phyloP scores from a whole-genome alignment of 2,113 vertebrate genomes.

The Amphiprion ocellaris region DNA sequence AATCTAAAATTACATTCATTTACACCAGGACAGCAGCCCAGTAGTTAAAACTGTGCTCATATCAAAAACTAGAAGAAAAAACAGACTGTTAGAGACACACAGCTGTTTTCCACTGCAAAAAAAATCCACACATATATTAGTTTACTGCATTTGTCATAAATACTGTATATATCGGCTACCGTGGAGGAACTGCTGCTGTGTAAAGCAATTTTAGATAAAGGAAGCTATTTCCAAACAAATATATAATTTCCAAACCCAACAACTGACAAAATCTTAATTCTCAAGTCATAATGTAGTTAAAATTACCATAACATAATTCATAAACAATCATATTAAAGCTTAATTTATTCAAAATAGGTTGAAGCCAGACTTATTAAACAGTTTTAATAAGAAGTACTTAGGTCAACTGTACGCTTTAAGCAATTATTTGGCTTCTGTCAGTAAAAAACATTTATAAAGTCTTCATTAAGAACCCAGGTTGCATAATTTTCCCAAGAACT shows the following conservation, averaged over 20 bases:
- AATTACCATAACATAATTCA: neutral
- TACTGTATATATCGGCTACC: neutral
- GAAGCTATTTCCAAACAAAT: neutral
- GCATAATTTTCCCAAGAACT: too few species aligned
- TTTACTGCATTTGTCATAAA: neutral
- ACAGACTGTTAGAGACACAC: constrained; percentile 2
- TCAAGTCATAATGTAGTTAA: neutral
- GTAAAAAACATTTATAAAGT: neutral
- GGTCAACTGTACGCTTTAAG: neutral
- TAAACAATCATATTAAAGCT: neutral
- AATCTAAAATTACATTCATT: too few species aligned
- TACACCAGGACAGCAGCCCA: too few species aligned
- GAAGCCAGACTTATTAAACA: neutral
- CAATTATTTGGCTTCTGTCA: neutral
- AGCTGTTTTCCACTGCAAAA: constrained; percentile 1
- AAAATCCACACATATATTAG: constrained; percentile 1
- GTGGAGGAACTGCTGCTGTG: neutral
- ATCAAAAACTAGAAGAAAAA: neutral
- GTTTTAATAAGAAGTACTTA: neutral
- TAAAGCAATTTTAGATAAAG: neutral
- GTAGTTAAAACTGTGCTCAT: neutral
- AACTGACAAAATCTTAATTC: neutral
- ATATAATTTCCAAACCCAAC: neutral
- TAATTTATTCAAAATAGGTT: neutral
- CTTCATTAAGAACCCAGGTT: neutral